Base-by-base conservation (phyloP, 2,888 invertebrate genomes). In the Ectemnius cavifrons region DNA sequence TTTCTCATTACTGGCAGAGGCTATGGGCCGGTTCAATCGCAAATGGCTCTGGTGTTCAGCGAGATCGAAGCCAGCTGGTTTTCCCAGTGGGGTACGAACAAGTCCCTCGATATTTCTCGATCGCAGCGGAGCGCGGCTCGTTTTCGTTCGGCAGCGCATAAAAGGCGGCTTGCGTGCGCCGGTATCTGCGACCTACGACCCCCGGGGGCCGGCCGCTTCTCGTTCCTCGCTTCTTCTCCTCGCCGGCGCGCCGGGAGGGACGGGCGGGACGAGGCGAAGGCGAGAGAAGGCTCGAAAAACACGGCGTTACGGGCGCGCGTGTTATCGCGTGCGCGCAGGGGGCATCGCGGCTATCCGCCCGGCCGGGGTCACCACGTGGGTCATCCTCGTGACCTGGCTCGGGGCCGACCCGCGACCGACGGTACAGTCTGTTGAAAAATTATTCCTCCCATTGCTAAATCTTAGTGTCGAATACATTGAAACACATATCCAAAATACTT, bases 261-360 rank as follows among this genome's bases (percentile, higher is more conserved):
- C 79, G 69, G 56, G 47, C 18, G 65, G 49, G 59, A 58, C 47
- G 18, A 58, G 76, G 83, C 5, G 52, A 52, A 52, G 52, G 52
- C 52, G 16, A 52, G 37, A 37, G 52, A 13, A 84, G 83, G 84
- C 81, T 82, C 83, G 87, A 87, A 87, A 86, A 87, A 87, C 85
- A 87, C 84, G 86, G 81, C 83, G 84, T 84, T 82, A 82, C 83
- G 80, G 80, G 81, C 73, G 77, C 78, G 85, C 83, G 82, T 85
- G 87, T 87, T 88, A 88, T 89, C 88, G 88, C 85, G 83, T 87
- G 88, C 82, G 87, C 84, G 86, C 89, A 87, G 89, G 90, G 89
- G 89, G 89, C 89, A 89, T 88, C 88, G 84, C 85, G 84, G 88
- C 85, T 87, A 87, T 89, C 87, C 88, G 81, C 79, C 82, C 81